Percentiles rank a stretch among this genome's conserved stretches.
phyloP scores from a whole-genome alignment of 2,888 invertebrate genomes.

The Andrena bucephala region DNA sequence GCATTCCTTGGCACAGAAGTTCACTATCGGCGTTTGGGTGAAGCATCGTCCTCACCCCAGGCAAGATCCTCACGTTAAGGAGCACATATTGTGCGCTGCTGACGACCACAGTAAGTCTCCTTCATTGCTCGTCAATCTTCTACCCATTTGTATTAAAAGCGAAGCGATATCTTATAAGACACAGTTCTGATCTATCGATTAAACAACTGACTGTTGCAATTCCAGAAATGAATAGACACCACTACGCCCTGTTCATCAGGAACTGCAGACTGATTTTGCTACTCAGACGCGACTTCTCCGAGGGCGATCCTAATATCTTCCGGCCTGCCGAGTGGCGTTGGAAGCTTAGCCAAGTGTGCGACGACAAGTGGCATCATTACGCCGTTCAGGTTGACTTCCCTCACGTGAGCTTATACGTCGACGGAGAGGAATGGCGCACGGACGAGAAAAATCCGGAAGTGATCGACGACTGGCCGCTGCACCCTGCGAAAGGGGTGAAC shows the following conservation, averaged over 20 bases:
- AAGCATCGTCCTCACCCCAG: conserved; percentile 93
- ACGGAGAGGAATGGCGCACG: conserved; percentile 90
- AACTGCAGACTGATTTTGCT: conserved; percentile 98
- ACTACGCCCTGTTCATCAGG: conserved; percentile 98
- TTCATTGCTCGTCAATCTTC: neutral
- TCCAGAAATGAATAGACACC: conserved; percentile 99
- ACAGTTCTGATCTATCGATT: neutral
- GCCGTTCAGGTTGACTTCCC: conserved; percentile 97
- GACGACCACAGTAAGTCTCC: conserved; percentile 96
- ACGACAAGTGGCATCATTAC: conserved; percentile 99
- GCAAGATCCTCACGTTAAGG: conserved; percentile 96
- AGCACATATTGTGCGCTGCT: conserved; percentile 98
- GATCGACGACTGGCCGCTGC: conserved; percentile 99
- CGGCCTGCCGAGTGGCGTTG: conserved; percentile 99
- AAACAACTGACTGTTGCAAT: conserved; percentile 70
- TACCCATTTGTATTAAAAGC: neutral
- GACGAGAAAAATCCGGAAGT: conserved; percentile 96
- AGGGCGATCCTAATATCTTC: conserved; percentile 97
- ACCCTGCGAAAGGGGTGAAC: conserved; percentile 96
- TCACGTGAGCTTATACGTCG: conserved; percentile 94
- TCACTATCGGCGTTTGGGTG: conserved; percentile 98
- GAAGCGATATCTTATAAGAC: too few species aligned
- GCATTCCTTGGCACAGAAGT: conserved; percentile 92
- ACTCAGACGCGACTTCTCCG: conserved; percentile 95
- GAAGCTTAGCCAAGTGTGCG: conserved; percentile 98